These are phyloP conservation scores for Callimorpha dominula DNA, from an alignment of 2,888 invertebrate species.

Conservation along the genomic window DNA sequence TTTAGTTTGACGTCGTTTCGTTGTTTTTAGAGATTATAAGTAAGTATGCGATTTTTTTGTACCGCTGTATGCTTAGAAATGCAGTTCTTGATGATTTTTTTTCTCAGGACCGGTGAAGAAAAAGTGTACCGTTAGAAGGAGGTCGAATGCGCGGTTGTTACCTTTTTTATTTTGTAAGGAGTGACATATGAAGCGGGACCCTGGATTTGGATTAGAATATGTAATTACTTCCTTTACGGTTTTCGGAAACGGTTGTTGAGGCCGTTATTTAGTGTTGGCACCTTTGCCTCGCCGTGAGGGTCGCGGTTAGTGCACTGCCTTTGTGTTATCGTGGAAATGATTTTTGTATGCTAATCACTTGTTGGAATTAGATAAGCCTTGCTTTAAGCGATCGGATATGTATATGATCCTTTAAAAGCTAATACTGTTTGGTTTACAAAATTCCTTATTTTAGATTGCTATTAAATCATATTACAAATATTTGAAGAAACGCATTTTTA, in stretches of 20 bases:
- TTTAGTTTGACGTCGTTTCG: constrained; percentile 52
- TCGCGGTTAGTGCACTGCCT: constrained; percentile 48
- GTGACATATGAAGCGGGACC: constrained; percentile 85
- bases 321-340: constrained; percentile 50
- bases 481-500: not conserved
- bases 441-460: not conserved
- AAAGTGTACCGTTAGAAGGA: constrained; percentile 79
- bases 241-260: constrained; percentile 80
- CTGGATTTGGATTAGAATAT: constrained; percentile 83
- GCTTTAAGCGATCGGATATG: constrained; percentile 25
- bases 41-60: constrained; percentile 80
- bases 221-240: constrained; percentile 87
- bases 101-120: constrained; percentile 77
- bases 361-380: constrained; percentile 28
- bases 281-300: constrained; percentile 62
- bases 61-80: constrained; percentile 68
- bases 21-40: constrained; percentile 75
- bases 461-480: not conserved
- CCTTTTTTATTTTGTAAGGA: constrained; percentile 77
- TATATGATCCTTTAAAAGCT: constrained; percentile 23
- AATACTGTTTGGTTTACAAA: not conserved
- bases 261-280: constrained; percentile 71
- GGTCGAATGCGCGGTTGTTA: constrained; percentile 63
- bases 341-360: constrained; percentile 51
- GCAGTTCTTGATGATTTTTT: constrained; percentile 78